Evolutionary conservation across 2,113 vertebrate species (phyloP), one percentile per base, ranked within the genome.

Genomic region (Peromyscus californicus): DNA sequence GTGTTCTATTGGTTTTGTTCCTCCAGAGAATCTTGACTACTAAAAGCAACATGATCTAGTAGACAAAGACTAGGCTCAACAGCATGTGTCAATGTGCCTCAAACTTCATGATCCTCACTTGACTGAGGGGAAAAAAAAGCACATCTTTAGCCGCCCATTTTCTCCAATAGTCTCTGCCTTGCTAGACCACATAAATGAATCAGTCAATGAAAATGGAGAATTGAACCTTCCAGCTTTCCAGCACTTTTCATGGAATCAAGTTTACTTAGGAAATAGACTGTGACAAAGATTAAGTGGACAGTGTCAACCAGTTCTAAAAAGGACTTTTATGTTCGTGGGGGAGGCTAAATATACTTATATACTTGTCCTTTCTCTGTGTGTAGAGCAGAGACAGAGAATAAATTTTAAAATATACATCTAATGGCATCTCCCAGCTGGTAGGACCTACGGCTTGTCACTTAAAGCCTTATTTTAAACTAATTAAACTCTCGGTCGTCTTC

Each of bases 391-490:
- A 70, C 45, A 74, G 92, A 87, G 2, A 93, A 83, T 72, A 59
- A 39, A 75, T 19, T 88, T 97, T 67, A 69, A 93, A 31, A 95
- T 94, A 98, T 51, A 91, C 94, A 97, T 93, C 91, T n/a, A 82
- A 91, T 86, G 31, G 48, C 74, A 97, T 96, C 92, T 90, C 72
- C 13, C 87, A 78, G 63, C 31, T 96, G 85, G 82, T 97, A 22
- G 31, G 57, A 22, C 42, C 90, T 26, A 39, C 39, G 42, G 39
- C 19, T 72, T 91, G 69, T 72, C 87, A 96, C 83, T 98, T 95
- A 97, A 4, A 93, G 90, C 2, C 85, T 96, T 95, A 88, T 94
- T 97, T 98, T 95, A 95, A 96, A 97, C 24, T 92, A 96, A 97
- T 94, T 96, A 98, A 98, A 89, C 15, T 26, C 96, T 67, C 42